Conservation (phyloP, 64 coral and sea anemone species). For the Stylophora pistillata region DNA sequence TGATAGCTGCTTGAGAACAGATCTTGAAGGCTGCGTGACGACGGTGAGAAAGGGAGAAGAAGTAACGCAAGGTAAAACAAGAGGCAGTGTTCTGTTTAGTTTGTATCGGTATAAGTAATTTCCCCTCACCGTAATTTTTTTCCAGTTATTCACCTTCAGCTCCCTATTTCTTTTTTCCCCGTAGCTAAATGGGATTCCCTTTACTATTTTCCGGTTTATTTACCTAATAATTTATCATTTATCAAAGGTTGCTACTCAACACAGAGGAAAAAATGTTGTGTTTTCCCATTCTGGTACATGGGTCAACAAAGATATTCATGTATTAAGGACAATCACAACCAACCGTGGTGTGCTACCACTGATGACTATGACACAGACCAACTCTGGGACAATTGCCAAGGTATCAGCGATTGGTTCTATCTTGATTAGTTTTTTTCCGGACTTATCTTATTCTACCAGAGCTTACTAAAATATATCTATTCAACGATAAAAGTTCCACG, state of each 20-base stretch:
- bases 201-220: too few species aligned
- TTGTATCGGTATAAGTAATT: too few species aligned
- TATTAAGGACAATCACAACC: not conserved
- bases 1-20: not conserved
- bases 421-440: not conserved
- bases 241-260: conserved; percentile 48
- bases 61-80: not conserved
- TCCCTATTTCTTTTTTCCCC: too few species aligned
- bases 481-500: too few species aligned
- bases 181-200: not conserved
- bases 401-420: not conserved
- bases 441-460: too few species aligned
- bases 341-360: conserved; percentile 61
- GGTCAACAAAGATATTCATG: not conserved
- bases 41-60: not conserved
- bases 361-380: conserved; percentile 26
- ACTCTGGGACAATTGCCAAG: conserved; percentile 49
- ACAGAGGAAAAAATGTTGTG: conserved; percentile 41
- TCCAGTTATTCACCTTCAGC: too few species aligned
- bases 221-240: not conserved
- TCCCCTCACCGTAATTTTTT: not conserved
- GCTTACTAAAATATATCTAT: too few species aligned
- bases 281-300: conserved; percentile 39
- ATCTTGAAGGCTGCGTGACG: not conserved
- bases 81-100: not conserved